Evolutionary conservation across 2,113 vertebrate genomes (phyloP).

Genomic region (Dasyornis broadbenti): DNA sequence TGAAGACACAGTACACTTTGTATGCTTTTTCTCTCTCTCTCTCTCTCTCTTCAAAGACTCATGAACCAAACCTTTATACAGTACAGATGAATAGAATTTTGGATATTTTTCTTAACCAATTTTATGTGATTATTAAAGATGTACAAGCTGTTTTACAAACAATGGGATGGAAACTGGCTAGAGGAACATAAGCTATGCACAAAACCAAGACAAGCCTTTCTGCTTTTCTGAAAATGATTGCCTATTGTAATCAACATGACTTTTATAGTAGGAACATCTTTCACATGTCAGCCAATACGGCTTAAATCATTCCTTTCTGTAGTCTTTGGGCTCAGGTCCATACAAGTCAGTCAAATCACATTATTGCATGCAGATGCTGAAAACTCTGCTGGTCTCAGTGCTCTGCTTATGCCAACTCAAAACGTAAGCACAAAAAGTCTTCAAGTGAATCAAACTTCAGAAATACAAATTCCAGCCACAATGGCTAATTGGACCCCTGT

Average conservation of each 20-base stretch:
- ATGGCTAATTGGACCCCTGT: neutral
- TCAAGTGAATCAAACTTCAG: neutral
- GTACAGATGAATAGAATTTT: neutral
- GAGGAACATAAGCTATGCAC: neutral
- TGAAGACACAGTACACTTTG: slow-evolving; percentile 9
- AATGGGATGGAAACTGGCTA: neutral
- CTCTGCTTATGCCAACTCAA: neutral
- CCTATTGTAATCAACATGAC: neutral
- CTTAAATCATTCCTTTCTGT: neutral
- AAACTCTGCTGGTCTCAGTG: slow-evolving; percentile 3
- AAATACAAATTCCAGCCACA: neutral
- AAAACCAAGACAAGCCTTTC: neutral
- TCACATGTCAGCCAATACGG: neutral
- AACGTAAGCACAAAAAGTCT: neutral
- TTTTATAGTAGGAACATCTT: neutral
- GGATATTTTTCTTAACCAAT: neutral
- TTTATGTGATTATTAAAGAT: neutral
- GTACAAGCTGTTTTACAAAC: neutral
- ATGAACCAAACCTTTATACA: neutral
- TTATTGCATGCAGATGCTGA: slow-evolving; percentile 1
- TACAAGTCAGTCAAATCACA: neutral
- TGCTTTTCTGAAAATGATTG: neutral
- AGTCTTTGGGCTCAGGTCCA: neutral
- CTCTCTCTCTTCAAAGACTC: neutral
- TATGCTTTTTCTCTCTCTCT: neutral